Base-by-base conservation (phyloP, 2,888 invertebrate genomes). In the Phasia obesa region DNA sequence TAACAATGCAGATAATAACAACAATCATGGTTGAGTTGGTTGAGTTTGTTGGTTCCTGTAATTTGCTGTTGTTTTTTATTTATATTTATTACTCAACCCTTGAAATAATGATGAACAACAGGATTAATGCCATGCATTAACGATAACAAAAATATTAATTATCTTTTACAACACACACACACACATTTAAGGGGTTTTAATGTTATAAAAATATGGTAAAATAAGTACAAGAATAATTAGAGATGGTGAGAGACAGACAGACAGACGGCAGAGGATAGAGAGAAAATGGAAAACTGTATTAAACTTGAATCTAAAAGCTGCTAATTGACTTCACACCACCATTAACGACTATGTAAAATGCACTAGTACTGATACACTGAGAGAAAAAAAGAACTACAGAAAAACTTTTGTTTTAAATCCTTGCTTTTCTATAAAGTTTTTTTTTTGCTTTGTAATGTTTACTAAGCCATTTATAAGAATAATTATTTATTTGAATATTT, bases 121-220 rank as follows among this genome's bases (percentile, higher is more conserved):
- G 44, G 7, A 67, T n/a, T n/a, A n/a, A n/a, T 64, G 38, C 49
- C 23, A 23, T 21, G 11, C 47, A 78, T 75, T 25, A 62, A 53
- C 27, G 69, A 71, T 59, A 69, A 74, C 59, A 75, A 83, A 65
- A 75, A 79, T 83, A 83, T 83, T 83, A 83, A 83, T 83, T 83
- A 83, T 79, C 78, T 75, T 79, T 67, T 59, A 25, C 44, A 62
- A 35, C 21, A 25, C 23, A 64, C 55, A 69, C 25, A 38, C 1
- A 42, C 15, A 38, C 69, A 57, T 31, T 31, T 15, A 15, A 5
- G 31, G 31, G 55, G 2, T 44, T 27, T 42, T 7, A 44, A 31
- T 11, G 19, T 21, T 57, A 44, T 64, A 19, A 17, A 31, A 74
- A 76, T 23, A 59, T 31, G 17, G 23, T 42, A 60, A 60, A 5